Evolutionary conservation across 2,113 vertebrate genomes (phyloP), one percentile per base, ranked within the genome.

Genomic region (Boulengeromyrus knoepffleri): DNA sequence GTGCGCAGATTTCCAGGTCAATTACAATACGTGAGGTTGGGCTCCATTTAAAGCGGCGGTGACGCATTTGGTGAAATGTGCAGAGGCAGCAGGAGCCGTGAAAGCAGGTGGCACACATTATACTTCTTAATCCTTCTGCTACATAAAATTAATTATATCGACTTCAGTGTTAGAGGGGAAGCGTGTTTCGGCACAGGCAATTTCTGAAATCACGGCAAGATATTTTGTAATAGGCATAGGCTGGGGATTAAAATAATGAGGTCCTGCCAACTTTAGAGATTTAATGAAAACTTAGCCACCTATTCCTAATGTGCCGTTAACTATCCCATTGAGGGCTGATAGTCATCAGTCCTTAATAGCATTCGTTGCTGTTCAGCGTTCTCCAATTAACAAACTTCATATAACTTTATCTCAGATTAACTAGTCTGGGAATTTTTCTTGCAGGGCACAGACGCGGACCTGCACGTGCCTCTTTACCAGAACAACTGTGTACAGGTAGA

Each of bases 351-450:
- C 4, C 52, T 6, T 88, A 88, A 88, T 39, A 47, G 42, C 36
- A 13, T 46, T 56, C 10, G 4, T 47, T 21, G 80, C 45, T 62
- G 17, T 27, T 46, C 7, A 85, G 31, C 5, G 39, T 90, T 45
- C 45, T 31, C 27, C 5, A 6, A 31, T 13, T 12, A 62, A 53
- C 66, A 50, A 77, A n/a, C 19, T 85, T 83, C 3, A 15, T 49
- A 42, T 77, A n/a, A 24, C 56, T n/a, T 52, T 10, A 19, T 36
- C 17, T 46, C 47, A 88, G 62, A 88, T 53, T 88, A 88, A 88
- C 49, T 13, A 39, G 49, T 90, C 39, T 80, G 87, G 87, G 74
- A 90, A 88, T 49, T 70, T 90, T 46, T 88, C 66, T 88, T 90
- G 85, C 89, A 90, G 89, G 36, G 45, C 24, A 62, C 74, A 6